Conservation (phyloP, 2,888 invertebrate species). For the Anticlea derivata region DNA sequence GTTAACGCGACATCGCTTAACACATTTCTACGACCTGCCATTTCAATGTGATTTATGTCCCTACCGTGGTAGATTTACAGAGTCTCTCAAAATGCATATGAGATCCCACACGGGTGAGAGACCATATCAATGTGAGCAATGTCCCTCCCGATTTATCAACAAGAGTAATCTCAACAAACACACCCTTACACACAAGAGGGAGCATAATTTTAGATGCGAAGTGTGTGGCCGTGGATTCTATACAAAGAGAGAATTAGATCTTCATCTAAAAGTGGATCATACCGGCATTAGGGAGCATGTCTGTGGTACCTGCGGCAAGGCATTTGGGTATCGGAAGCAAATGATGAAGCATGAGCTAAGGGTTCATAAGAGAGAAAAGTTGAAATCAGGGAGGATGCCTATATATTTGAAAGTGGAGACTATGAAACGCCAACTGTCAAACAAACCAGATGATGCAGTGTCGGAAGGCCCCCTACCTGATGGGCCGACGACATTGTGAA, state of each 20-base stretch:
- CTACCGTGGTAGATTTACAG: conserved; percentile 66
- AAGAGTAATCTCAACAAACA: conserved; percentile 76
- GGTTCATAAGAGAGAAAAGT: conserved; percentile 71
- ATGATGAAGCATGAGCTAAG: conserved; percentile 75
- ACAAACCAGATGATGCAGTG: no score
- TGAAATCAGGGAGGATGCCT: conserved; percentile 65
- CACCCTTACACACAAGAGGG: conserved; percentile 56
- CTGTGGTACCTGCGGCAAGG: conserved; percentile 68
- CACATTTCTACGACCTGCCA: conserved; percentile 66
- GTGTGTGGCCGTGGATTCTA: conserved; percentile 66
- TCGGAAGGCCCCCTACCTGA: no score
- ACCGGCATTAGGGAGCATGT: conserved; percentile 69
- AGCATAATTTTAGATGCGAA: conserved; percentile 66
- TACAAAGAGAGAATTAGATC: conserved; percentile 59
- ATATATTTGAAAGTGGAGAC: conserved; percentile 64
- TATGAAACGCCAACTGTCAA: no score
- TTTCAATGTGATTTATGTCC: conserved; percentile 70
- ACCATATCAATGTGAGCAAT: conserved; percentile 68
- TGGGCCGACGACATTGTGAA: no score
- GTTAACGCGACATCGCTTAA: conserved; percentile 64
- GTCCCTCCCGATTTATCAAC: conserved; percentile 64
- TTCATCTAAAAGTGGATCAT: conserved; percentile 72
- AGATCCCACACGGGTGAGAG: conserved; percentile 72
- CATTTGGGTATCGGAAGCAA: conserved; percentile 72
- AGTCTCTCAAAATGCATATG: conserved; percentile 75